Conservation (phyloP, 2,888 invertebrate genomes). For the Synanthedon vespiformis region DNA sequence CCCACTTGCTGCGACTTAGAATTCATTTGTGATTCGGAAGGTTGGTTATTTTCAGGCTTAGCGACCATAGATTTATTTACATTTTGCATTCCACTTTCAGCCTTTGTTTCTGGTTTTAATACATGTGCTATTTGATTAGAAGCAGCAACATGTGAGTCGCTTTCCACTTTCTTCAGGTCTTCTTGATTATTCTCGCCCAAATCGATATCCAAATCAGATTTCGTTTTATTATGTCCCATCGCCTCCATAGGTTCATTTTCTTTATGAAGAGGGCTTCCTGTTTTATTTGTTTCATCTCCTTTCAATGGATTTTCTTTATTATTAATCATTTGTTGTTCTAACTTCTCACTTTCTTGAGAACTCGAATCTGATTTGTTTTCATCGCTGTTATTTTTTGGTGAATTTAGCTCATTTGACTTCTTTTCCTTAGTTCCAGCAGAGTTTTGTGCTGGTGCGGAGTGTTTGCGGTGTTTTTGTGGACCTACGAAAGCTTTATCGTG, state of each 20-base stretch:
- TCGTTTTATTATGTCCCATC: not conserved
- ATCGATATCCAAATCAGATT: not conserved
- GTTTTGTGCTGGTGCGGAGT: too few species aligned
- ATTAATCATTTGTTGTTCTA: not conserved
- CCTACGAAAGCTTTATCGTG: too few species aligned
- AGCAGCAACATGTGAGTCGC: not conserved
- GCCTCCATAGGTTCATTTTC: not conserved
- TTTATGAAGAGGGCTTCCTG: not conserved
- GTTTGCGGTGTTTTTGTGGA: too few species aligned
- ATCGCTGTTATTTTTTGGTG: not conserved
- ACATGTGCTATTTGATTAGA: slow-evolving; percentile 15
- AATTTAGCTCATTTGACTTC: not conserved
- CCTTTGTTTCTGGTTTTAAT: not conserved
- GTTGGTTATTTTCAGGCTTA: not conserved
- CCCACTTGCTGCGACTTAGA: too few species aligned
- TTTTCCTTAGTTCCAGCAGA: too few species aligned
- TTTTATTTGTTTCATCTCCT: not conserved
- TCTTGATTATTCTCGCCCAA: not conserved
- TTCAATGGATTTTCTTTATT: not conserved
- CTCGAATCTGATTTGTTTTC: not conserved
- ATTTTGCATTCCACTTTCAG: not conserved
- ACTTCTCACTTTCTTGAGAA: not conserved
- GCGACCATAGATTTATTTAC: not conserved
- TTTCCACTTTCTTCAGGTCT: not conserved
- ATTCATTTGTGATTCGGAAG: too few species aligned